Base-by-base conservation (phyloP, 2,888 invertebrate species). In the Ptychoptera contaminata region DNA sequence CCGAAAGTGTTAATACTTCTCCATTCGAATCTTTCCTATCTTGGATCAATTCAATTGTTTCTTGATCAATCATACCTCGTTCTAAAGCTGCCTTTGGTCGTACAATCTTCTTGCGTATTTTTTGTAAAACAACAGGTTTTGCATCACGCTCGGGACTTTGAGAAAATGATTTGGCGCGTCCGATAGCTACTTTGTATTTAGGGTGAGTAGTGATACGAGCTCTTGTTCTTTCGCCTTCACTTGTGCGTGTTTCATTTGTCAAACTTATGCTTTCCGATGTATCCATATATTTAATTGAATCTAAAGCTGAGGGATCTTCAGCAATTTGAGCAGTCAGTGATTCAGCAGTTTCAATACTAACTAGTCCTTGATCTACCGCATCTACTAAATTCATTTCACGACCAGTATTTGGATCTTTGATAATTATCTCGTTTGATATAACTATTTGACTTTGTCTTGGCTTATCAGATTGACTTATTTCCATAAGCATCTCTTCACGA, bases 21-120 rank as follows among this genome's bases (percentile, higher is more conserved):
- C 77, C 78, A 44, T 71, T 70, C 29, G 68, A 63, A 23, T 69
- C 69, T 38, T 71, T 71, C 2, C 76, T 70, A 38, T 71, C 66
- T 51, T 80, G 74, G 38, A 90, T 67, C 39, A 83, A 69, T 41
- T 75, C 68, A 0, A 81, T 84, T 1, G 88, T 87, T 51, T 74
- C 73, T 50, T 73, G 68, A 59, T 93, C 85, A 46, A 91, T 77
- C 38, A 92, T 68, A 23, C 85, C 83, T 58, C 78, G 78, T 53
- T 81, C 76, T 2, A 83, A 62, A 1, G 91, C 90, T 59, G 87
- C 85, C 47, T 73, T 71, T 1, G 87, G 80, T 53, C 76, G 74
- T 1, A 88, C 66, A 29, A 84, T 76, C 48, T 79, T 77, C 59
- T 82, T 83, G 37, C 84, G 72, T 61, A 88, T 73, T 62, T 84